Evolutionary conservation across 2,113 vertebrate species (phyloP), one percentile per base, ranked within the genome.

Genomic region (Ornithorhynchus anatinus): DNA sequence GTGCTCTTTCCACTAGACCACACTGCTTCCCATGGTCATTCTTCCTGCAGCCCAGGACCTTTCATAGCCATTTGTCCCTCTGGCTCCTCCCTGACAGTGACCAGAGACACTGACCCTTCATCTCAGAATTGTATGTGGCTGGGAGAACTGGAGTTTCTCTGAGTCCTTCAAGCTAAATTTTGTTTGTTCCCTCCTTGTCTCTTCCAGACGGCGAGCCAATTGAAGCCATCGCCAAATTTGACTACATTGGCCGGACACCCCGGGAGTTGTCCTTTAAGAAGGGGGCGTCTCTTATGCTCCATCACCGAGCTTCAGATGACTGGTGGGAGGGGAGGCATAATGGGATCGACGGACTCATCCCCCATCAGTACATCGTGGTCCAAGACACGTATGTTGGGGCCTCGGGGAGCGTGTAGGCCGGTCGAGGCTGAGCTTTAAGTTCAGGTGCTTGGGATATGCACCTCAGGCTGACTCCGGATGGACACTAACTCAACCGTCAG

Each of bases 301-400:
- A 92, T 82, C 95, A 95, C 69, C 89, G 97, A 4, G 97, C 96
- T 35, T 98, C 97, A 1, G 96, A 96, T 0, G 97, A 99, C 91
- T 99, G 97, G 97, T 99, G 97, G 97, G 96, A 98, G 89, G 97
- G 97, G 3, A 89, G 95, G 11, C 95, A 97, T 89, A 97, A 97
- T 0, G 96, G 96, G 15, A 79, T 94, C 11, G 95, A 97, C 1
- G 97, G 97, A 50, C 94, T 99, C 48, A 94, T 99, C 69, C 96
- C 97, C 0, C 97, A 99, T 64, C 97, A 99, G 92, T 99, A 99
- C 86, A 98, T 99, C 42, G 92, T 97, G 69, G 85, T 98, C 39
- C 96, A 97, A 84, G 97, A 99, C 93, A 93, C 88, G 97, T 99
- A 96, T 47, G 96, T 92, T 62, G 67, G 64, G 40, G 33, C 32